A percentile compares a stretch with the other conserved stretches of the same genome.
These are phyloP conservation scores for Habrosyne pyritoides DNA, from an alignment of 2,888 invertebrate species.

Conservation along the genomic window DNA sequence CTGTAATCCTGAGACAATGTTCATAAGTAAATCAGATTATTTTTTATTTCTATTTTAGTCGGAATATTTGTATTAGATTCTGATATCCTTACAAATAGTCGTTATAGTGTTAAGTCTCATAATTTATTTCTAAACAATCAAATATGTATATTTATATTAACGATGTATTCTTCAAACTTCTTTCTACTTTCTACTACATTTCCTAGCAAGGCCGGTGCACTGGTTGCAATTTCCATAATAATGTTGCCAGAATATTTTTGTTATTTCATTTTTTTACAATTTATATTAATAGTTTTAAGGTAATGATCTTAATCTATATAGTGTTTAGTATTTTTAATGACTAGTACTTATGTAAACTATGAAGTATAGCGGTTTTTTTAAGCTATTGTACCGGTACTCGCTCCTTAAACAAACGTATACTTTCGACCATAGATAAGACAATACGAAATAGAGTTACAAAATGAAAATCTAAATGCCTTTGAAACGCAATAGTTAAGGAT, in stretches of 20 bases:
- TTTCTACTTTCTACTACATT: not conserved
- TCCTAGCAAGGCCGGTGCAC: constrained; percentile 4
- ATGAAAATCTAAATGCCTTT: constrained; percentile 70
- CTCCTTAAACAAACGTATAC: constrained; percentile 35
- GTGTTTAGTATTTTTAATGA: constrained; percentile 9
- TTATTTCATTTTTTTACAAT: constrained; percentile 2
- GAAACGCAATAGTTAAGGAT: constrained; percentile 77
- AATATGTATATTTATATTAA: not conserved
- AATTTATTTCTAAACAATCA: not conserved
- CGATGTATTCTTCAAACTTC: not conserved
- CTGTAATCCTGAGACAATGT: constrained; percentile 9
- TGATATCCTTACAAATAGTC: not conserved
- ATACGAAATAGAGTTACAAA: constrained; percentile 75
- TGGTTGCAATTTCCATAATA: not conserved
- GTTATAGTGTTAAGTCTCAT: not conserved
- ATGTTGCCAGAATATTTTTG: constrained; percentile 1
- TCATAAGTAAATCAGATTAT: constrained; percentile 21
- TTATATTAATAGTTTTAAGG: not conserved
- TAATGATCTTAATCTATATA: not conserved
- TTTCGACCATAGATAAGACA: constrained; percentile 82
- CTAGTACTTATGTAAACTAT: constrained; percentile 28
- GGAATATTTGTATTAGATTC: not conserved
- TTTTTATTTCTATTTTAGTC: constrained; percentile 24
- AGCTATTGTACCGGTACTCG: constrained; percentile 38
- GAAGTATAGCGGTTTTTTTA: constrained; percentile 11